A percentile compares a stretch with the other conserved stretches of the same genome.
Evolutionary conservation across 2,888 invertebrate genomes (phyloP).

Genomic region (Parnassius apollo): DNA sequence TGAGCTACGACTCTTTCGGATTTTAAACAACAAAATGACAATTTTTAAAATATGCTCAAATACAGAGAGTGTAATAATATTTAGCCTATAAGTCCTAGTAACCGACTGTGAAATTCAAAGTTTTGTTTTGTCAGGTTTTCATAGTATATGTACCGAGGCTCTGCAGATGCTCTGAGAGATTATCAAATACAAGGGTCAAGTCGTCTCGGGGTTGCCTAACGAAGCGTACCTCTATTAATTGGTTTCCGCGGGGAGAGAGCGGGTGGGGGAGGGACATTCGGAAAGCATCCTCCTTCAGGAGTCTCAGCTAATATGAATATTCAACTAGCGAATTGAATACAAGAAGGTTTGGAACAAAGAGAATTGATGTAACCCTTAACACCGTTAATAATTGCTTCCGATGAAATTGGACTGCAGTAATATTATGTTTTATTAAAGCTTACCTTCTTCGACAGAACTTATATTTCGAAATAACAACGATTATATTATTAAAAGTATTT

Average conservation of each 20-base stretch:
- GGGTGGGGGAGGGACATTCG: conserved; percentile 36
- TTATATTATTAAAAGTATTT: too few species aligned
- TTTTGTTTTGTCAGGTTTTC: conserved; percentile 14
- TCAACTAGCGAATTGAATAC: conserved; percentile 55
- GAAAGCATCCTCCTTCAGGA: conserved; percentile 38
- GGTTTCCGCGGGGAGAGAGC: conserved; percentile 45
- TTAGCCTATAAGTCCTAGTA: too few species aligned
- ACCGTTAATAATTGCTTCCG: conserved; percentile 45
- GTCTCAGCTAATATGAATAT: conserved; percentile 56
- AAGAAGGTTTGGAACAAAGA: conserved; percentile 45
- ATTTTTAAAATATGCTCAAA: too few species aligned
- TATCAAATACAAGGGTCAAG: conserved; percentile 55
- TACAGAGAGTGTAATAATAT: too few species aligned
- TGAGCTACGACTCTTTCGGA: too few species aligned
- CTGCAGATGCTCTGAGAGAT: conserved; percentile 43
- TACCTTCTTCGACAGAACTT: too few species aligned
- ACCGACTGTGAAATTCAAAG: not conserved
- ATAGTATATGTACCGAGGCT: conserved; percentile 25
- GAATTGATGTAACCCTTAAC: conserved; percentile 46
- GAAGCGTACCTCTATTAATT: conserved; percentile 67
- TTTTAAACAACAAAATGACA: too few species aligned
- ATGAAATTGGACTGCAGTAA: conserved; percentile 52
- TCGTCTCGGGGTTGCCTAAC: conserved; percentile 52
- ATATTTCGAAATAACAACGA: too few species aligned
- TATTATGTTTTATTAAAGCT: conserved; percentile 47